A percentile compares a stretch with the other conserved stretches of the same genome.
phyloP scores from a whole-genome alignment of 2,888 invertebrate genomes.

The Electrophaes corylata region DNA sequence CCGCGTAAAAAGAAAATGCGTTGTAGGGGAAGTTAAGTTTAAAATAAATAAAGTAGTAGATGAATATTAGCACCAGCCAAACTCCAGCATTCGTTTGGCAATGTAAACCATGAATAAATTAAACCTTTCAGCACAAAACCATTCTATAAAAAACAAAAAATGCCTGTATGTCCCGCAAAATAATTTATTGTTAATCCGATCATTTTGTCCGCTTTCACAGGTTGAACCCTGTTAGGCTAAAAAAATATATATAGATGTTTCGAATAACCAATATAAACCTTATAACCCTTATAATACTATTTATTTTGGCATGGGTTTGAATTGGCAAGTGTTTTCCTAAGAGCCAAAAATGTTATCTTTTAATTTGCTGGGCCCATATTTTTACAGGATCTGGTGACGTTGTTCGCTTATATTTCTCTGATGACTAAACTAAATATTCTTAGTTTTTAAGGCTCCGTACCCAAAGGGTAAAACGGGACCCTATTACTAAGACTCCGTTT shows the following conservation, averaged over 20 bases:
- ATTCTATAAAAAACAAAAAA: constrained; percentile 5
- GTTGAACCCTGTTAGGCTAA: constrained; percentile 14
- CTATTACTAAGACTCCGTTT: no score
- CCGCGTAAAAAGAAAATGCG: no score
- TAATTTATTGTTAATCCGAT: constrained; percentile 22
- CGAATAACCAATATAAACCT: constrained; percentile 9
- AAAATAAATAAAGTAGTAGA: no score
- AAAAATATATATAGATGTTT: constrained; percentile 28
- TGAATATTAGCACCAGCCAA: no score
- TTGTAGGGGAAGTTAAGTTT: no score
- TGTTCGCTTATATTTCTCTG: constrained; percentile 12
- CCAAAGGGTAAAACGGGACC: no score
- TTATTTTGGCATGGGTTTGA: constrained; percentile 2
- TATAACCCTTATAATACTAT: not conserved
- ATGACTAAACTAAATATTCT: no score
- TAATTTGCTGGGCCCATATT: constrained; percentile 45
- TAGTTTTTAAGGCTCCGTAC: no score
- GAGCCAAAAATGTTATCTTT: constrained; percentile 46
- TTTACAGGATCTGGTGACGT: not conserved
- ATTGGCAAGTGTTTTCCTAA: constrained; percentile 37
- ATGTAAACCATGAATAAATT: not conserved
- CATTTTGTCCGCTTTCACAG: constrained; percentile 24
- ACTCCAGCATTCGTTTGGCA: no score
- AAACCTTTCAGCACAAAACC: not conserved
- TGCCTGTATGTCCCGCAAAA: no score